These are phyloP conservation scores for Hippocampus comes DNA, from an alignment of 2,113 vertebrate genomes.

Conservation along the genomic window DNA sequence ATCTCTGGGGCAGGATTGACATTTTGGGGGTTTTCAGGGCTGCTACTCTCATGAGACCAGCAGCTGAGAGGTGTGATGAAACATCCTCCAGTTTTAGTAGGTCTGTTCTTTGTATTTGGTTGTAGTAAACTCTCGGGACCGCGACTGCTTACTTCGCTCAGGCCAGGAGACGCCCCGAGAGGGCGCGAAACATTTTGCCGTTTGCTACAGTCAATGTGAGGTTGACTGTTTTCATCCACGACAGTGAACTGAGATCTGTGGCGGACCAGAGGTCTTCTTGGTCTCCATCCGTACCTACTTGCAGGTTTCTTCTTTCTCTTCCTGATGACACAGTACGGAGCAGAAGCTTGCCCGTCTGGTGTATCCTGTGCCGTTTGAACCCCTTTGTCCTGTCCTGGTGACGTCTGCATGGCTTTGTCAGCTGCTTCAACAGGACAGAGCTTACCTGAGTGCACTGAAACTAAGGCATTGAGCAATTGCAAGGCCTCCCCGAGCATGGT, in stretches of 20 bases:
- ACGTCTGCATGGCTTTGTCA: constrained; percentile 63
- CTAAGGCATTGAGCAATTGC: constrained; percentile 54
- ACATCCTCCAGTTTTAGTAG: constrained; percentile 11
- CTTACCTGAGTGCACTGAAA: constrained; percentile 38
- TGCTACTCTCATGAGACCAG: constrained; percentile 66
- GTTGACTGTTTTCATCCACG: constrained; percentile 40
- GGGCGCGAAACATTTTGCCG: constrained; percentile 4
- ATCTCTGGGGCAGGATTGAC: constrained; percentile 35
- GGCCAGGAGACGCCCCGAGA: constrained; percentile 12
- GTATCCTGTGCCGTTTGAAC: constrained; percentile 8
- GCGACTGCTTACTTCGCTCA: background rate
- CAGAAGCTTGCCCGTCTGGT: background rate
- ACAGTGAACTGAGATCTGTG: constrained; percentile 29
- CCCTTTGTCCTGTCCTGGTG: constrained; percentile 30
- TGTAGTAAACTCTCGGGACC: background rate
- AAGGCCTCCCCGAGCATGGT: constrained; percentile 59
- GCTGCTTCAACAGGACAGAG: constrained; percentile 18
- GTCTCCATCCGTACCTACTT: constrained; percentile 46
- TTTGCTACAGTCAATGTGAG: constrained; percentile 12
- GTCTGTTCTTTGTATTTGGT: background rate
- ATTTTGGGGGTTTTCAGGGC: constrained; percentile 24
- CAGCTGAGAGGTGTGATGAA: constrained; percentile 47
- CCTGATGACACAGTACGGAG: background rate
- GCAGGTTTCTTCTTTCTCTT: constrained; percentile 22
- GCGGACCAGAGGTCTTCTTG: constrained; percentile 53